Evolutionary conservation across 1,140 invertebrate species (phyloP).

Genomic region (Planococcus citri): DNA sequence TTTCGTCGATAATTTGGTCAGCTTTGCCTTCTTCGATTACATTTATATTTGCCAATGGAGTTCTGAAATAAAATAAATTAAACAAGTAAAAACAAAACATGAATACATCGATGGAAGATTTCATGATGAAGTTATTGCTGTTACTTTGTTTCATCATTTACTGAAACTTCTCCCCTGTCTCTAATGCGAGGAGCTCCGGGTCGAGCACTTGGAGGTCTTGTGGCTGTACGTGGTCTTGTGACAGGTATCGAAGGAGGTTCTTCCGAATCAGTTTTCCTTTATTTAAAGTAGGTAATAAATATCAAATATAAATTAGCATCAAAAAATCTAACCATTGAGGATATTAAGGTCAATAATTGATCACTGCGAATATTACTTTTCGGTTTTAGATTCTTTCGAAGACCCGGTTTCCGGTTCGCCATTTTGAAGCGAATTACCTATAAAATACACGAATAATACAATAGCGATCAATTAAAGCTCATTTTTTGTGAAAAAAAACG

Average conservation of each 20-base stretch:
- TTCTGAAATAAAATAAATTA: slow-evolving; percentile 24
- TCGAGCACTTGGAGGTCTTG: slow-evolving; percentile 58
- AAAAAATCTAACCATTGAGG: too few species aligned
- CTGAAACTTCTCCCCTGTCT: slow-evolving; percentile 39
- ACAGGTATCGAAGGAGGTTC: background rate
- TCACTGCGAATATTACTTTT: too few species aligned
- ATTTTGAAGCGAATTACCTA: background rate
- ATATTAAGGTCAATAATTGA: too few species aligned
- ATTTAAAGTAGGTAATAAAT: too few species aligned
- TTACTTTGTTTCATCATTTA: slow-evolving; percentile 31
- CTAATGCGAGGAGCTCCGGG: slow-evolving; percentile 59
- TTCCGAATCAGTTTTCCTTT: background rate
- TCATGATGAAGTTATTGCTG: background rate
- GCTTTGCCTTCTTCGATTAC: slow-evolving; percentile 26
- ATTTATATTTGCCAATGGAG: slow-evolving; percentile 24
- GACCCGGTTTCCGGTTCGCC: background rate
- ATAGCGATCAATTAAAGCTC: too few species aligned
- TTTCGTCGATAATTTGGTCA: background rate
- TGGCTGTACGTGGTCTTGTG: slow-evolving; percentile 35
- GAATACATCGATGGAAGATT: background rate
- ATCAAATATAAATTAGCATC: too few species aligned
- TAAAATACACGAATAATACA: too few species aligned
- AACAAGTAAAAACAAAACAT: background rate
- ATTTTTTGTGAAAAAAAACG: too few species aligned
- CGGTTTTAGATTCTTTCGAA: too few species aligned